phyloP scores from a whole-genome alignment of 2,797 vertebrate genomes.

The Smutsia temminckii region DNA sequence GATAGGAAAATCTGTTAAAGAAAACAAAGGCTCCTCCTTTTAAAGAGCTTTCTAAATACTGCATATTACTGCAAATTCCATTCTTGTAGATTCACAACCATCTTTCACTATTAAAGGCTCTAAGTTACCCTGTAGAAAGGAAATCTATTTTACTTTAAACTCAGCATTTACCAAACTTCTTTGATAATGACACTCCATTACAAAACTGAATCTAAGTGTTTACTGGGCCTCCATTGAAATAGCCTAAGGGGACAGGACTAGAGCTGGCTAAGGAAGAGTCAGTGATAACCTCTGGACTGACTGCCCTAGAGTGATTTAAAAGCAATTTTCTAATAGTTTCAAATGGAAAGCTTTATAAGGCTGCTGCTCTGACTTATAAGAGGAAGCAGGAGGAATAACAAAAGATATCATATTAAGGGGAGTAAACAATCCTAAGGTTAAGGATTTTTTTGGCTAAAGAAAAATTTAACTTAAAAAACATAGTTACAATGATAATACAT shows the following conservation, averaged over 20 bases:
- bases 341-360: not conserved
- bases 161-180: slow-evolving; percentile 6
- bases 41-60: not conserved
- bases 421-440: not conserved
- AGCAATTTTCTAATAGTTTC: not conserved
- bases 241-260: not conserved
- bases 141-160: slow-evolving; percentile 12
- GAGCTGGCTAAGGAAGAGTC: not conserved
- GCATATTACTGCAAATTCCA: not conserved
- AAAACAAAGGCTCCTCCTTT: not conserved
- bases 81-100: not conserved
- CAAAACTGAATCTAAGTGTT: not conserved
- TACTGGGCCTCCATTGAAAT: not conserved
- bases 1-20: not conserved
- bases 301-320: not conserved
- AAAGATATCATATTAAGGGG: not conserved
- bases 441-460: not conserved
- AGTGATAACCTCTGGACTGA: not conserved
- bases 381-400: not conserved
- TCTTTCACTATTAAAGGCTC: not conserved
- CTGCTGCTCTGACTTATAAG: not conserved
- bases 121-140: not conserved
- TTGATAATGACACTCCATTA: not conserved
- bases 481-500: not conserved
- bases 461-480: slow-evolving; percentile 10